Conservation (phyloP, 2,797 vertebrate genomes). For the Picus viridis region DNA sequence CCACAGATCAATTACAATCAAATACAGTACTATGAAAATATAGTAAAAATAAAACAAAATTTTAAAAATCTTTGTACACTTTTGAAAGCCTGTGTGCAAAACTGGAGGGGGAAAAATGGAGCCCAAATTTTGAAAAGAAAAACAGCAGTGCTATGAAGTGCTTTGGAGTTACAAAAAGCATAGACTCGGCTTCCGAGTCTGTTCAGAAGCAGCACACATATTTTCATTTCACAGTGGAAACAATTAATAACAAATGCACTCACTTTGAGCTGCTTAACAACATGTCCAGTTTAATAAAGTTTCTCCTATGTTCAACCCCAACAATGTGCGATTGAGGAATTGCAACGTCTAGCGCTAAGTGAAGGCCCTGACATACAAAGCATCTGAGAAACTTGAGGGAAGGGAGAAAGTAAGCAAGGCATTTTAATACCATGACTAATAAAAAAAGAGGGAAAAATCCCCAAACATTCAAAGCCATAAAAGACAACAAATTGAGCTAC, state of each 20-base stretch:
- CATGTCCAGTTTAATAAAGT: neutral
- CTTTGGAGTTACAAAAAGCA: neutral
- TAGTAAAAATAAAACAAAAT: neutral
- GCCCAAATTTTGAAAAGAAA: neutral
- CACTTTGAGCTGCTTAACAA: neutral
- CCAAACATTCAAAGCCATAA: neutral
- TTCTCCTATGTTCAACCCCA: neutral
- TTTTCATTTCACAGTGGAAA: neutral
- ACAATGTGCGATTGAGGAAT: neutral
- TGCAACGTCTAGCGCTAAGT: neutral
- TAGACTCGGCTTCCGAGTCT: neutral
- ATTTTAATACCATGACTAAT: neutral
- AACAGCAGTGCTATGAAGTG: neutral
- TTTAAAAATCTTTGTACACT: neutral
- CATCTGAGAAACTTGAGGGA: fast-evolving
- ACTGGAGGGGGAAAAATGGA: neutral
- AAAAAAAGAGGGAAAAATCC: too few relatives aligned
- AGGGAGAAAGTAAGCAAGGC: neutral
- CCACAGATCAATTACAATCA: neutral
- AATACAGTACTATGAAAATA: neutral
- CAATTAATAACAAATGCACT: neutral
- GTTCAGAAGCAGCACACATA: neutral
- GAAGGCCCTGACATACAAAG: neutral
- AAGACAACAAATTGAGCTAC: neutral
- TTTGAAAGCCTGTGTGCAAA: neutral